Evolutionary conservation across 2,888 invertebrate genomes (phyloP).

Genomic region (Platerodrilus igneus): DNA sequence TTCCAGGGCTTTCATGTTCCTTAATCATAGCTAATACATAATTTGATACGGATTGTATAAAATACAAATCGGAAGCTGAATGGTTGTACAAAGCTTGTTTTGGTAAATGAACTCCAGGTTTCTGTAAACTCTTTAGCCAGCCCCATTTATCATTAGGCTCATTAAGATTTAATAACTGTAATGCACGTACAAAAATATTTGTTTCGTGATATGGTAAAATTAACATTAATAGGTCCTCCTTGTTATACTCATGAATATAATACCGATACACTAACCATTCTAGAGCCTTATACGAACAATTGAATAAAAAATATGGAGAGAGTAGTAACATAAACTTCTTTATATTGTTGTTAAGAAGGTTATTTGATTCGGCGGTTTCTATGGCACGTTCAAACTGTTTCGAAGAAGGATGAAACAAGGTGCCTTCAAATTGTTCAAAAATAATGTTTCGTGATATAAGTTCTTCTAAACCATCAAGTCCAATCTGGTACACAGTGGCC

Average conservation of each 20-base stretch:
- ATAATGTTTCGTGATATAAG: slow-evolving; percentile 66
- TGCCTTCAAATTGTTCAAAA: slow-evolving; percentile 69
- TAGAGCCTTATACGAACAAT: slow-evolving; percentile 80
- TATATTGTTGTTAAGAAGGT: slow-evolving; percentile 68
- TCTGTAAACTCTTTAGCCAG: slow-evolving; percentile 72
- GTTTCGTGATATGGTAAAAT: slow-evolving; percentile 93
- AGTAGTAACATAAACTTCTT: slow-evolving; percentile 73
- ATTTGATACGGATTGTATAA: slow-evolving; percentile 61
- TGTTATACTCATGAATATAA: slow-evolving; percentile 84
- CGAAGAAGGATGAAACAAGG: slow-evolving; percentile 72
- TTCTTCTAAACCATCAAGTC: slow-evolving; percentile 79
- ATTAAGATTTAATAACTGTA: slow-evolving; percentile 70
- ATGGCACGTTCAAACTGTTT: slow-evolving; percentile 78
- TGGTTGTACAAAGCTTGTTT: slow-evolving; percentile 70
- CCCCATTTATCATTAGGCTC: slow-evolving; percentile 62
- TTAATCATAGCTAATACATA: slow-evolving; percentile 56
- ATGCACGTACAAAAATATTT: slow-evolving; percentile 75
- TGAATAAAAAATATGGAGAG: slow-evolving; percentile 85
- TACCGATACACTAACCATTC: slow-evolving; percentile 94
- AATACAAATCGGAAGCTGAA: slow-evolving; percentile 58
- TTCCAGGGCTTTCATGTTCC: slow-evolving; percentile 56
- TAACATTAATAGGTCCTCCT: slow-evolving; percentile 70
- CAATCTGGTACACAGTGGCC: slow-evolving; percentile 82
- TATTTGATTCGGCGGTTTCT: slow-evolving; percentile 68
- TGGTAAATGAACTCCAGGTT: slow-evolving; percentile 68